Conservation (phyloP, 2,797 vertebrate species). For the Hippopotamyrus pictus region DNA sequence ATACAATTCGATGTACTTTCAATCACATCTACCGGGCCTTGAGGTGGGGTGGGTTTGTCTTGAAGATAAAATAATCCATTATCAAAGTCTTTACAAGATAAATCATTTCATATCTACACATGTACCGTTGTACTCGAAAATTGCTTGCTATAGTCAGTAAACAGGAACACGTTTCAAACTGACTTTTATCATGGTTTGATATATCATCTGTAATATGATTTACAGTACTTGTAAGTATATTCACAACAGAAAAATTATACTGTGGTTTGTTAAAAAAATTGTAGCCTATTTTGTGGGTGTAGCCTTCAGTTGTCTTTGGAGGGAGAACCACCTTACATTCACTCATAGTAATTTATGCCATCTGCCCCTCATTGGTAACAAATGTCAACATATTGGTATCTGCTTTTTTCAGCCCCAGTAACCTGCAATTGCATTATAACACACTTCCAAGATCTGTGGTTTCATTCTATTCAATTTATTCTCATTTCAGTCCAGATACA, state of each 20-base stretch:
- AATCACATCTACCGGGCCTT: constrained; percentile 69
- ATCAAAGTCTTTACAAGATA: background rate
- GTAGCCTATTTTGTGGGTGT: background rate
- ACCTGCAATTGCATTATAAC: background rate
- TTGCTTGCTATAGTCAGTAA: background rate
- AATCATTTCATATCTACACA: background rate
- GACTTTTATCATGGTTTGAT: background rate
- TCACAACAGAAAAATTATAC: background rate
- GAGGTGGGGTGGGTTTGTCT: constrained; percentile 78
- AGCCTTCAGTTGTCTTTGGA: background rate
- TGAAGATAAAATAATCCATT: background rate
- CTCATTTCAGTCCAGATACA: background rate
- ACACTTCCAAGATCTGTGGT: background rate
- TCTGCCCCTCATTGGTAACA: background rate
- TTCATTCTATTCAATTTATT: background rate
- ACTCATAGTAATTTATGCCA: background rate
- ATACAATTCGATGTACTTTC: constrained; percentile 56
- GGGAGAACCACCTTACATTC: background rate
- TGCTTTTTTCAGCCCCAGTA: background rate
- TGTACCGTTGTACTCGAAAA: background rate
- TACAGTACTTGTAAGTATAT: background rate
- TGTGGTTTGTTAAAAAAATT: background rate
- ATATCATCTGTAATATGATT: background rate
- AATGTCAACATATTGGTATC: background rate
- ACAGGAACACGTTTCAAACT: background rate